These are phyloP conservation scores for Ochlodes sylvanus DNA, from an alignment of 2,888 invertebrate genomes.

Conservation along the genomic window DNA sequence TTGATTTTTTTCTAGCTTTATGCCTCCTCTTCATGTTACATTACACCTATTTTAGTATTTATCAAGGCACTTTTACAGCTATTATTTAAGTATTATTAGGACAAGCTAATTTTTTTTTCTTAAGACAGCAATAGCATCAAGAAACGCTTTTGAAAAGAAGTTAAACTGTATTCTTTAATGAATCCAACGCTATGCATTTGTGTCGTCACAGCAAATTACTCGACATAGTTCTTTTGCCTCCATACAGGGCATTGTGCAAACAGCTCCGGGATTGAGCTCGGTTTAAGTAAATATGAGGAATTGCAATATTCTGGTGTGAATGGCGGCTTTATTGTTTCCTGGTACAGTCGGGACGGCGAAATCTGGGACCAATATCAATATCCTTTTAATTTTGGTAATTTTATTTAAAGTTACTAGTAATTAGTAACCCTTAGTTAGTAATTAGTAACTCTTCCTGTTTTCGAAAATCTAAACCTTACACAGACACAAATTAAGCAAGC, in stretches of 20 bases:
- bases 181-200: neutral
- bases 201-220: neutral
- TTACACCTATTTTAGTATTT: too few relatives aligned
- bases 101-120: too few relatives aligned
- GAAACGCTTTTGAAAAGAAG: too few relatives aligned
- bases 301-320: conserved; percentile 4
- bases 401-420: neutral
- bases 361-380: neutral
- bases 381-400: neutral
- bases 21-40: too few relatives aligned
- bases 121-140: too few relatives aligned
- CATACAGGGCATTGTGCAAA: neutral
- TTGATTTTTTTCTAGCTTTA: too few relatives aligned
- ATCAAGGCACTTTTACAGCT: too few relatives aligned
- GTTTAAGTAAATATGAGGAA: conserved; percentile 2
- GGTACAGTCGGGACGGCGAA: neutral
- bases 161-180: too few relatives aligned
- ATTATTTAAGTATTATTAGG: too few relatives aligned
- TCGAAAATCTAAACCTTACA: too few relatives aligned
- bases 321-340: neutral
- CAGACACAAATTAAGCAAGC: too few relatives aligned
- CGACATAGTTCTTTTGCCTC: neutral
- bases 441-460: too few relatives aligned
- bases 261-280: neutral
- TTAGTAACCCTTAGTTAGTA: neutral